phyloP scores from a whole-genome alignment of 2,797 vertebrate genomes.

The Hephaestus fuliginosus region DNA sequence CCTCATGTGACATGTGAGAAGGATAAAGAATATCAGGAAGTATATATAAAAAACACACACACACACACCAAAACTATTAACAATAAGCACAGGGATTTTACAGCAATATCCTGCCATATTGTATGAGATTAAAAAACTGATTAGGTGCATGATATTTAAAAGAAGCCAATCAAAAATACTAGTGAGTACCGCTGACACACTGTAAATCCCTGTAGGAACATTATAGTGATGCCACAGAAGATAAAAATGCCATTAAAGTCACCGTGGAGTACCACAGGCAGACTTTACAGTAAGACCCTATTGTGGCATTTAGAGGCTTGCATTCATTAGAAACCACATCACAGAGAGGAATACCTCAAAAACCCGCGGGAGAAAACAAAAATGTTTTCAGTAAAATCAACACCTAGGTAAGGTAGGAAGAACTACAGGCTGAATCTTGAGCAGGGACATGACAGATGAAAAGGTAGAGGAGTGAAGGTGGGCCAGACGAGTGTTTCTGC shows the following conservation, averaged over 20 bases:
- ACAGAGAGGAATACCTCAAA: neutral
- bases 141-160: neutral
- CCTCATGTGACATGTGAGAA: slow-evolving; percentile 4
- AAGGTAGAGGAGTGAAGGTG: neutral
- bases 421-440: neutral
- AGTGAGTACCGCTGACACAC: slow-evolving; percentile 8
- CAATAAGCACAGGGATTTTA: neutral
- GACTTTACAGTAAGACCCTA: slow-evolving; percentile 3
- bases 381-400: neutral
- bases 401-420: neutral
- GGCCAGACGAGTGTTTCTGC: neutral
- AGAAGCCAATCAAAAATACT: slow-evolving; percentile 1
- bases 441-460: neutral
- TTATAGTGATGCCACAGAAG: slow-evolving; percentile 16
- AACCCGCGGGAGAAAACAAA: neutral
- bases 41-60: neutral
- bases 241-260: slow-evolving; percentile 31
- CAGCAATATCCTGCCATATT: slow-evolving; percentile 5
- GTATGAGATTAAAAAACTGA: slow-evolving; percentile 5
- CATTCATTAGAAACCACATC: slow-evolving; percentile 13
- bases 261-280: slow-evolving; percentile 14
- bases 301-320: slow-evolving; percentile 10
- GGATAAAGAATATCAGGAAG: slow-evolving; percentile 20
- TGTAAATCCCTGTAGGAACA: slow-evolving; percentile 7
- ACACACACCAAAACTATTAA: slow-evolving; percentile 4